Conservation (phyloP, 2,113 vertebrate genomes). For the Thomomys bottae region DNA sequence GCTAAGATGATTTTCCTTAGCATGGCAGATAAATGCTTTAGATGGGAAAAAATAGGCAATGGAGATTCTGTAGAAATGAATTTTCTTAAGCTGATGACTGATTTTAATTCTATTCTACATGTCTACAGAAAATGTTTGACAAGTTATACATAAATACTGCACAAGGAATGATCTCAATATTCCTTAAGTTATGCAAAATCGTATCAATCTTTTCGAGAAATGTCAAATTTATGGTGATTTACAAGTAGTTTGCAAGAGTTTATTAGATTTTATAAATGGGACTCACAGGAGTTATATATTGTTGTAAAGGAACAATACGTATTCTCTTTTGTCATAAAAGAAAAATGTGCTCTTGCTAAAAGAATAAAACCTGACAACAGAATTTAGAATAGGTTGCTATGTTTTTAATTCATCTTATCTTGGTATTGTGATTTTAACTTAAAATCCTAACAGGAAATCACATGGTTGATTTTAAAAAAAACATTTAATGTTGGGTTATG, state of each 20-base stretch:
- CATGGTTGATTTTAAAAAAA: slow-evolving; percentile 48
- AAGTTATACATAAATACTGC: background rate
- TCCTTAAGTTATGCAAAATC: slow-evolving; percentile 63
- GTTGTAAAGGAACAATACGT: slow-evolving; percentile 57
- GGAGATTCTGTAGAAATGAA: background rate
- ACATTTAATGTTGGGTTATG: slow-evolving; percentile 63
- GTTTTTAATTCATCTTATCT: slow-evolving; percentile 31
- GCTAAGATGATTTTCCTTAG: background rate
- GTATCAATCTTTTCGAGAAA: slow-evolving; percentile 48
- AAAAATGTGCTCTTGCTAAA: slow-evolving; percentile 48
- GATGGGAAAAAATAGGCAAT: background rate
- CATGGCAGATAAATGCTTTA: background rate
- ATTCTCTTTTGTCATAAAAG: slow-evolving; percentile 62
- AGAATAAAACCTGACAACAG: slow-evolving; percentile 43
- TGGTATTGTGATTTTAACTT: slow-evolving; percentile 52
- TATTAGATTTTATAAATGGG: slow-evolving; percentile 70
- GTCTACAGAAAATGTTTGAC: background rate
- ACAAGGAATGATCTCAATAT: slow-evolving; percentile 45
- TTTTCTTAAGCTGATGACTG: slow-evolving; percentile 21
- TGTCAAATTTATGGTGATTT: slow-evolving; percentile 69
- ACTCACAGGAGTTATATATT: slow-evolving; percentile 53
- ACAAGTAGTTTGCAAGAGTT: slow-evolving; percentile 37
- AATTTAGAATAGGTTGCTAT: slow-evolving; percentile 56
- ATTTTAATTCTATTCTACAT: slow-evolving; percentile 38
- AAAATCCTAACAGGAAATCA: slow-evolving; percentile 56